Evolutionary conservation across 1,140 invertebrate genomes (phyloP), one percentile per base, ranked within the genome.

Genomic region (Ganaspis sp.): DNA sequence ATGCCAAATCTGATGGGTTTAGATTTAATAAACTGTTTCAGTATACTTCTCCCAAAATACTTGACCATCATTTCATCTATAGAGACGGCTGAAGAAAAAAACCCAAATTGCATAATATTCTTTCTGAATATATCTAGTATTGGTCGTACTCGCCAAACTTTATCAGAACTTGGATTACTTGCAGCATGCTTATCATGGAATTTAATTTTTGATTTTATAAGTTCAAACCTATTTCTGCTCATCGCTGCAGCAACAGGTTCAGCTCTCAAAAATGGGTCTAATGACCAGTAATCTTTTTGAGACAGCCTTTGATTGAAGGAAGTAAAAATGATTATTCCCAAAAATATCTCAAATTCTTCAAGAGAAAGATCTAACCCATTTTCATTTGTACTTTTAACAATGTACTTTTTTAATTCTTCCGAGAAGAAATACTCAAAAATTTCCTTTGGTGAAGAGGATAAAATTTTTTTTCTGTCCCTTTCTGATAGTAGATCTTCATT

Each of bases 361-460:
- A 45, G 9, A 6, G n/a, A 37, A 15, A 76, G 54, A 1, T 76
- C 5, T 12, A 70, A 76, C 21, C 53, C 58, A 42, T 80, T 80
- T 23, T 69, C 69, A n/a, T 58, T 19, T 19, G 64, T 74, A 1
- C 69, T 38, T 54, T 77, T 69, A 40, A 80, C 72, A 3, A 77
- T 72, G 26, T 77, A 77, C 0, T 74, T 23, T 40, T 80, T 80
- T 19, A 80, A 49, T 19, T 72, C 40, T 23, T 12, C 19, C 4
- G 72, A 74, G 45, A 80, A 79, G 53, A 77, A 77, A 9, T 45
- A 42, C 73, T 80, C 75, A 53, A 80, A 80, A 4, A 74, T 53
- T 74, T 80, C 69, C 6, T 9, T 49, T 17, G 4, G 58, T n/a
- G 40, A 37, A 53, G 23, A 74, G 0, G 29, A 9, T 9, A n/a